phyloP scores from a whole-genome alignment of 2,797 vertebrate species.

The Helicolenus hilgendorfi region DNA sequence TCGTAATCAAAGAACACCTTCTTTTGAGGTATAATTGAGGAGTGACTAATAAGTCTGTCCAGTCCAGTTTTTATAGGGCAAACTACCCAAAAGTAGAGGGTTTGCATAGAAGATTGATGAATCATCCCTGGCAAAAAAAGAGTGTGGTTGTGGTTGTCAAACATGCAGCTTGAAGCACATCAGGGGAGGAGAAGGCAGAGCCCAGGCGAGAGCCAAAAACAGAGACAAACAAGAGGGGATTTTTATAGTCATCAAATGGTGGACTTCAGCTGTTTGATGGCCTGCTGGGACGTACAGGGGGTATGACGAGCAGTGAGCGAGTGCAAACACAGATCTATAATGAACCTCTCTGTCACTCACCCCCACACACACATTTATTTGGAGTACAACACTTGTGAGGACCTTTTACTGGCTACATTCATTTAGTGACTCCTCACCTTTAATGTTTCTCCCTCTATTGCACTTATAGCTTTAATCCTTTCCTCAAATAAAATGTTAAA shows the following conservation, averaged over 20 bases:
- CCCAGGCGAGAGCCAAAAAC: constrained; percentile 14
- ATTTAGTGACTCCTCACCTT: background rate
- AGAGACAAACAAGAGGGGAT: constrained; percentile 37
- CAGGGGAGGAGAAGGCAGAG: constrained; percentile 35
- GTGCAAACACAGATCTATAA: constrained; percentile 28
- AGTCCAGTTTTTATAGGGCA: background rate
- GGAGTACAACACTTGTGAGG: background rate
- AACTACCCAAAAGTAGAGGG: constrained; percentile 11
- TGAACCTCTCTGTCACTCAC: constrained; percentile 34
- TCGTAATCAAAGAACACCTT: constrained; percentile 12
- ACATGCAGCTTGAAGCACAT: constrained; percentile 50
- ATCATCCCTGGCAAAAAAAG: constrained; percentile 42
- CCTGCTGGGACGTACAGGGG: constrained; percentile 46
- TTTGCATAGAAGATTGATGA: constrained; percentile 27
- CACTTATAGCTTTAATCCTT: background rate
- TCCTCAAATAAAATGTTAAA: background rate
- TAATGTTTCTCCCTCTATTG: background rate
- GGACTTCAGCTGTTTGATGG: constrained; percentile 61
- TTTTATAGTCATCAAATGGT: constrained; percentile 57
- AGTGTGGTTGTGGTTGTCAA: constrained; percentile 34
- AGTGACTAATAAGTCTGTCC: constrained; percentile 25
- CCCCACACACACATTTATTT: background rate
- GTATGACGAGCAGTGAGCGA: background rate
- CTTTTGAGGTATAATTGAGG: background rate
- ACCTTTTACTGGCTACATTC: background rate